These are phyloP conservation scores for Hassar affinis DNA, from an alignment of 2,113 vertebrate genomes.

Conservation along the genomic window DNA sequence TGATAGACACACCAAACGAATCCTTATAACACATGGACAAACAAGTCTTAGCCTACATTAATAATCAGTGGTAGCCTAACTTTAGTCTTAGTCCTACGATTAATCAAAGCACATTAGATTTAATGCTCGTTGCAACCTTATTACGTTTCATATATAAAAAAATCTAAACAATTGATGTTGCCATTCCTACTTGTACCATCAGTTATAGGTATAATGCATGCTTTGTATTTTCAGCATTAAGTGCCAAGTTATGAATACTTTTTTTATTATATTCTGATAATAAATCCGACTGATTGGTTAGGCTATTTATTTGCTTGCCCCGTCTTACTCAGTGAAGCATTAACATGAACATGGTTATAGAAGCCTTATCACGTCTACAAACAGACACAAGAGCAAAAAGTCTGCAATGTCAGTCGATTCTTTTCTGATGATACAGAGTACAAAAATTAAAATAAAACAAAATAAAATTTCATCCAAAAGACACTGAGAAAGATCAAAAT, in stretches of 20 bases:
- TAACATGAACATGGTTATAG: neutral
- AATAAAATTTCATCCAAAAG: neutral
- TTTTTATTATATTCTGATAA: neutral
- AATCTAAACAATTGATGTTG: no score
- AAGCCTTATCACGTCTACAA: neutral
- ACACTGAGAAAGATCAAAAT: neutral
- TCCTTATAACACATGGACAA: constrained; percentile 34
- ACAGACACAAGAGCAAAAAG: neutral
- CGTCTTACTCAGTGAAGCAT: neutral
- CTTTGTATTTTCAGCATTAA: neutral
- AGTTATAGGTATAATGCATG: neutral
- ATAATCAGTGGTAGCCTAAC: neutral
- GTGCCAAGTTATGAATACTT: neutral
- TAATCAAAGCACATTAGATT: constrained; percentile 5
- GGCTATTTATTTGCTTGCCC: neutral
- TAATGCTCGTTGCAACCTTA: neutral
- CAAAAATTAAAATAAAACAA: no score
- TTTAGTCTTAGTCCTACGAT: neutral
- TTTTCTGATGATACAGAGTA: neutral
- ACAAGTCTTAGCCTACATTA: constrained; percentile 13
- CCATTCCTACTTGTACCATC: neutral
- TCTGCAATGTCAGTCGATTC: neutral
- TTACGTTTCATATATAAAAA: neutral
- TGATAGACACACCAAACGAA: constrained; percentile 43
- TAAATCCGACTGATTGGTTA: neutral